phyloP scores from a whole-genome alignment of 2,888 invertebrate species.

The Cremastinae sp. region DNA sequence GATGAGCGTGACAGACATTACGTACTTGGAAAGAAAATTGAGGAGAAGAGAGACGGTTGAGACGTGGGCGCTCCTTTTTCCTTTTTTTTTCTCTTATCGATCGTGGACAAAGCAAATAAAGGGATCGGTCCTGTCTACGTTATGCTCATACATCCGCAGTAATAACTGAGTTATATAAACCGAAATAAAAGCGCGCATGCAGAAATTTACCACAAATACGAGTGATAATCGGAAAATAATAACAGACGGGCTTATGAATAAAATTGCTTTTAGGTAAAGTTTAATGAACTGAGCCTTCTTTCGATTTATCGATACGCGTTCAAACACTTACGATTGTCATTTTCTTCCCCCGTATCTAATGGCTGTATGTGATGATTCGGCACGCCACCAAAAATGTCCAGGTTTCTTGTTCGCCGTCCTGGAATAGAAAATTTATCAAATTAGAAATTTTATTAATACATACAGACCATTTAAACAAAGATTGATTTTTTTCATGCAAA shows the following conservation, averaged over 20 bases:
- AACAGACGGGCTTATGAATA: constrained; percentile 35
- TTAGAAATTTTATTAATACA: neutral
- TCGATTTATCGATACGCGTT: constrained; percentile 12
- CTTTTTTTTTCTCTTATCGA: constrained; percentile 46
- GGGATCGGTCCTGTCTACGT: constrained; percentile 46
- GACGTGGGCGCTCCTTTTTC: neutral
- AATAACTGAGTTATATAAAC: constrained; percentile 9
- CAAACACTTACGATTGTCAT: constrained; percentile 70
- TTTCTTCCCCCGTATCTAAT: constrained; percentile 69
- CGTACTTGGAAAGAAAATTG: constrained; percentile 46
- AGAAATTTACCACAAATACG: neutral
- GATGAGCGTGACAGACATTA: constrained; percentile 36
- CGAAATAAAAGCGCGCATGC: neutral
- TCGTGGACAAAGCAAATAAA: constrained; percentile 58
- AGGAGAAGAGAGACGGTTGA: constrained; percentile 31
- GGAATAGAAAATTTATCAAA: constrained; percentile 52
- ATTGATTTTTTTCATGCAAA: neutral
- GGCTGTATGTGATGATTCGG: constrained; percentile 72
- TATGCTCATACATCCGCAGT: neutral
- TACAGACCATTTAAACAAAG: neutral
- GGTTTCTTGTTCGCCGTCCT: constrained; percentile 76
- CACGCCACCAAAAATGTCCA: constrained; percentile 71
- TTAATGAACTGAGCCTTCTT: constrained; percentile 24
- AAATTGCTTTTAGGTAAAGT: constrained; percentile 28
- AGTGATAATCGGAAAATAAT: constrained; percentile 24